Base-by-base conservation (phyloP, 2,888 invertebrate species). In the Plemyria rubiginata region DNA sequence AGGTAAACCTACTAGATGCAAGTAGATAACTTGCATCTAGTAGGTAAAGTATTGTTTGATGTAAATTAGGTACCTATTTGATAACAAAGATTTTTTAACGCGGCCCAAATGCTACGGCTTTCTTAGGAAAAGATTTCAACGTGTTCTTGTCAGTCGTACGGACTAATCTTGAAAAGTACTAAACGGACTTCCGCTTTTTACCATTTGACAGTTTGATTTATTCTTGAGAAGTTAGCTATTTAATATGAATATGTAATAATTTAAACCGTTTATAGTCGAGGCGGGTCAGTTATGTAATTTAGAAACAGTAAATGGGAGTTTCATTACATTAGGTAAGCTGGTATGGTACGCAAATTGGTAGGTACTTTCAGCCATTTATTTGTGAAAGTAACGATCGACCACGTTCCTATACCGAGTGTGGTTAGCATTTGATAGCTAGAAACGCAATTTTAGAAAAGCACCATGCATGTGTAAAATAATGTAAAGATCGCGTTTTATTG, bases 341-440 rank as follows among this genome's bases (percentile, higher is more conserved):
- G 28, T 40, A 22, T 46, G 28, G 46, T 45, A 55, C 11, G 54
- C 12, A 49, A 48, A 38, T 58, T 40, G 28, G 28, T 32, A 22
- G 28, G 28, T 32, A 22, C 58, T 50, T 62, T 58, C 58, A 54
- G 58, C 51, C 22, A 59, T 60, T 53, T 60, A 57, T 22, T 22
- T 15, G 60, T 22, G 67, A 68, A 70, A 72, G 67, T 67, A 48
- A 40, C n/a, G 53, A 52, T 49, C 32, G 49, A 60, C 49, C 51
- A 52, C 54, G 51, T 54, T 58, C 45, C 50, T 58, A 46, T 38
- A 32, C 32, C 32, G 32, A 45, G 32, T 68, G 67, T 64, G 67
- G 62, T 66, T 48, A 54, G 65, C 58, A 43, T 71, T 68, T 56
- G 65, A 74, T 73, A 68, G 65, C 66, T 67, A 70, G 65, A 72